These are phyloP conservation scores for Steinernema khuongi DNA, from an alignment of 1,140 invertebrate genomes.

Conservation along the genomic window DNA sequence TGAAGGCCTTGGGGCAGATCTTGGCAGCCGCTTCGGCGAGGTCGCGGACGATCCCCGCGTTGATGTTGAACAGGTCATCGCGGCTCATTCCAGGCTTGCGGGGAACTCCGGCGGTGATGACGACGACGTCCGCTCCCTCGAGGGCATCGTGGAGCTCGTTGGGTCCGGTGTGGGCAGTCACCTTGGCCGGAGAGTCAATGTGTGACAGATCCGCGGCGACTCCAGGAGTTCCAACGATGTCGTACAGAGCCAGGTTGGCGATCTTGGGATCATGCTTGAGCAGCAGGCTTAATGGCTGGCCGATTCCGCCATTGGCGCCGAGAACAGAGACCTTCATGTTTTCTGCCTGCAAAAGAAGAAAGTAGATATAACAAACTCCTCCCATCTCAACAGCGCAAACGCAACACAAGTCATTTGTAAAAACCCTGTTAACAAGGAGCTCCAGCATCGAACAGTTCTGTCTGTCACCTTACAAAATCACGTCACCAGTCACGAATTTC, in stretches of 20 bases:
- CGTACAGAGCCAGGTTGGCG: conserved; percentile 69
- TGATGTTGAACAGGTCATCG: conserved; percentile 96
- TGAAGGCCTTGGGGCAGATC: conserved; percentile 80
- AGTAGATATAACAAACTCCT: too few relatives aligned
- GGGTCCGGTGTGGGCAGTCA: conserved; percentile 73
- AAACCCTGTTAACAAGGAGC: too few relatives aligned
- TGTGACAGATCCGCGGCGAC: conserved; percentile 96
- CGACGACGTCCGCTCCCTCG: conserved; percentile 73
- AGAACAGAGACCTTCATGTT: conserved; percentile 79
- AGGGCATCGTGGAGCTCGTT: conserved; percentile 70
- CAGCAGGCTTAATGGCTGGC: conserved; percentile 90
- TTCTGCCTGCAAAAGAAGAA: neutral
- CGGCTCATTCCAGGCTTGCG: conserved; percentile 78
- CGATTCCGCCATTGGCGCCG: conserved; percentile 93
- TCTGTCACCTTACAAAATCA: too few relatives aligned
- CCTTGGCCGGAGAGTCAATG: conserved; percentile 79
- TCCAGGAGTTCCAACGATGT: conserved; percentile 91
- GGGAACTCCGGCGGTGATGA: conserved; percentile 95
- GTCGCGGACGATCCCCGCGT: conserved; percentile 89
- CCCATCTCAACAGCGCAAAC: too few relatives aligned
- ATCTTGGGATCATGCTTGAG: conserved; percentile 78
- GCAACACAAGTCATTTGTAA: too few relatives aligned
- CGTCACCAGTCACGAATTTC: too few relatives aligned
- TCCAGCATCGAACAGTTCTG: too few relatives aligned
- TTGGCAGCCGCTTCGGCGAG: conserved; percentile 73